These are phyloP conservation scores for Achroia grisella DNA, from an alignment of 1,140 invertebrate genomes.

Conservation along the genomic window DNA sequence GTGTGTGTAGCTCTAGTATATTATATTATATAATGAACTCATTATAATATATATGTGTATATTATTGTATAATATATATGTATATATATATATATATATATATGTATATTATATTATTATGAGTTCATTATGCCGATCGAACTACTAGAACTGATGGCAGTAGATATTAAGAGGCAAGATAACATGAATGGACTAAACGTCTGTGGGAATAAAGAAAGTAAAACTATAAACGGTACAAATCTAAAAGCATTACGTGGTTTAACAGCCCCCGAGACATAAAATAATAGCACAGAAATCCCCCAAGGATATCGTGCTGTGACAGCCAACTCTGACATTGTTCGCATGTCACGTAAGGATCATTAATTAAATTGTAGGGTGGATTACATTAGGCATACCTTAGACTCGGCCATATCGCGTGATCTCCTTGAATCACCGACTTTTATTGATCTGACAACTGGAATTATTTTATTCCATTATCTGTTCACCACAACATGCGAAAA, in stretches of 20 bases:
- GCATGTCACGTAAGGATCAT: conserved; percentile 43
- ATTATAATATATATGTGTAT: no score
- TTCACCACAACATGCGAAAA: conserved; percentile 46
- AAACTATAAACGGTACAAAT: not conserved
- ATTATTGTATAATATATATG: no score
- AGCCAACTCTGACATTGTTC: conserved; percentile 1
- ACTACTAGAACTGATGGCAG: no score
- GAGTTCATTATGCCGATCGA: no score
- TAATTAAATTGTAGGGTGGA: conserved; percentile 54
- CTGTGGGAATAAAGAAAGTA: not conserved
- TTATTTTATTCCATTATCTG: conserved; percentile 63
- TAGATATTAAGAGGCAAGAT: no score
- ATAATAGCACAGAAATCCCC: not conserved
- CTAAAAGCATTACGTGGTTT: no score
- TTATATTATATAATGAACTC: no score
- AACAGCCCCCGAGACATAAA: no score
- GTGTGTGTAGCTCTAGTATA: no score
- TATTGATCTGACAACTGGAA: conserved; percentile 66
- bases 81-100: no score
- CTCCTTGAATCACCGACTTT: conserved; percentile 47
- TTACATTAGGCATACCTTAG: conserved; percentile 45
- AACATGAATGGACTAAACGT: no score
- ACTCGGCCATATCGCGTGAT: conserved; percentile 61
- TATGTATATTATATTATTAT: no score
- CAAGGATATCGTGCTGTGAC: conserved; percentile 8